Evolutionary conservation across 2,113 vertebrate species (phyloP), one percentile per base, ranked within the genome.

Genomic region (Pipra filicauda): DNA sequence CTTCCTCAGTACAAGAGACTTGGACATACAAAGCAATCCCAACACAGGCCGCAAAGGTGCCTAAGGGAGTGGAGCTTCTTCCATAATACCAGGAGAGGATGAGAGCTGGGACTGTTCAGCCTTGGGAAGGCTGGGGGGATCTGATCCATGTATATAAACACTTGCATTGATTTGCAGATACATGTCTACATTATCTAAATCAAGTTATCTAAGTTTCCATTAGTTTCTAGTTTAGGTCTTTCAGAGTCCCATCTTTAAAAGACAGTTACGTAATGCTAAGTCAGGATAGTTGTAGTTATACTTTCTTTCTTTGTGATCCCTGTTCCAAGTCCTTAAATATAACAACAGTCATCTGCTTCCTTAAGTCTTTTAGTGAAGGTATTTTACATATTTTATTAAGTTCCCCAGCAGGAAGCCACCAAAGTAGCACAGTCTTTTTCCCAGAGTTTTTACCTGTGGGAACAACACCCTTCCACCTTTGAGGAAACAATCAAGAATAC

Each of bases 381-480:
- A 21, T 35, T 55, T 37, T 11, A 0, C 4, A 5, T 23, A n/a
- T n/a, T 33, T 33, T n/a, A 33, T 57, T 33, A 67, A 43, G 16
- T 80, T 79, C 22, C 33, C 37, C 28, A 70, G 8, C 20, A 61
- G 11, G 17, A 62, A 23, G 24, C 73, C 44, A 8, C 16, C 33
- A 49, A 3, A 41, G 9, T 0, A 33, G 5, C 12, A 3, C 0
- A 1, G 33, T 27, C 22, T 2, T 9, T 16, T 46, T 31, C 48
- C 39, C 9, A 3, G 28, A 12, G 5, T 8, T 44, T 44, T 31
- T 24, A n/a, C 26, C 41, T 54, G 7, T 3, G 2, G 54, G 15
- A 73, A 58, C 31, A 49, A 35, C 44, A n/a, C 19, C 43, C 26
- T 46, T 71, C 35, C 1, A 0, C 4, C 1, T 1, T 52, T 1